Evolutionary conservation across 2,888 invertebrate genomes (phyloP), one percentile per base, ranked within the genome.

Genomic region (Malthinus flaveolus): DNA sequence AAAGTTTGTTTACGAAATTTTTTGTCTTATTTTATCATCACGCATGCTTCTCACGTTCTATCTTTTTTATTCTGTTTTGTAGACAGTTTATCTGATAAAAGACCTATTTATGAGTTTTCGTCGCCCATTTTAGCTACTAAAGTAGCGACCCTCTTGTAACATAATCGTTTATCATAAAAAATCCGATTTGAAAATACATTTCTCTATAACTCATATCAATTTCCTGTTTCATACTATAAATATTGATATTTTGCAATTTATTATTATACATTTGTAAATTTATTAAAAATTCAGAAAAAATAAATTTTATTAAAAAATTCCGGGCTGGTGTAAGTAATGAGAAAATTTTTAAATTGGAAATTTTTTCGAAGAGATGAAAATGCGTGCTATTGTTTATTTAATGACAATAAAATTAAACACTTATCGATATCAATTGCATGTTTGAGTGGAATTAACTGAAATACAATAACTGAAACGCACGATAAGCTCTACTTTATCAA

Each of bases 91-190:
- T 61, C 55, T 59, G 55, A 59, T 55, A 58, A 59, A 61, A 61
- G 53, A 55, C 50, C 61, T 58, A 61, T 61, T 61, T 61, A 61
- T 59, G 61, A 59, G 58, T 59, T 58, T 61, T 61, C 61, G 55
- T 58, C 61, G 61, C 58, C 61, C 61, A 57, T 61, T 61, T 59
- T 62, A 56, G 64, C 64, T 63, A 64, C 60, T 64, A 65, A 66
- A 62, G 63, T 64, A 61, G 61, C 60, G 64, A 61, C 63, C 59
- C 56, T 56, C 46, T 48, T 59, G 62, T 56, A 61, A 66, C 63
- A 67, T 67, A 64, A 67, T 63, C 64, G 64, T 67, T 64, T 66
- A 67, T 68, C 66, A 68, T 66, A 62, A 64, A 66, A 66, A 68
- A 67, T 68, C 66, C 66, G 63, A 67, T 67, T 68, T 65, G 36